Evolutionary conservation across 2,113 vertebrate species (phyloP).

Genomic region (Pheucticus melanocephalus): DNA sequence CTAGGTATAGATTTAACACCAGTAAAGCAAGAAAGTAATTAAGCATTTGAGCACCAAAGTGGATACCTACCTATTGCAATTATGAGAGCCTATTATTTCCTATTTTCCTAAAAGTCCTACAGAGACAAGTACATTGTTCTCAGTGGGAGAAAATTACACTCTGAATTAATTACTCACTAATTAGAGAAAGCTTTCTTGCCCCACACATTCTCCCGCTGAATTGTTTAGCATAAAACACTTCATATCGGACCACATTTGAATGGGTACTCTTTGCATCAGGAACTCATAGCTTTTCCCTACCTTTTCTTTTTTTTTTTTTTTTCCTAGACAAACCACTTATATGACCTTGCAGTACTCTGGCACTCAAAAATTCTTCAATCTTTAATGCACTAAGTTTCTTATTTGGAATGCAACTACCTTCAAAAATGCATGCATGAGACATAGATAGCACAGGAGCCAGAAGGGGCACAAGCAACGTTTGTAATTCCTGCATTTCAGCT

Average conservation of each 20-base stretch:
- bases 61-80: background rate
- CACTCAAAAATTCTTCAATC: background rate
- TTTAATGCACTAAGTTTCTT: background rate
- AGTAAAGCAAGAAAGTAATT: background rate
- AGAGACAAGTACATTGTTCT: slow-evolving; percentile 38
- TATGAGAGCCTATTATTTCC: slow-evolving; percentile 7
- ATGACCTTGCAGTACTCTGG: background rate
- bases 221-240: background rate
- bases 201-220: slow-evolving; percentile 30
- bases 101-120: slow-evolving; percentile 24
- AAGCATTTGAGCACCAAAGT: background rate
- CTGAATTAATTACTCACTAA: slow-evolving; percentile 37
- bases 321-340: background rate
- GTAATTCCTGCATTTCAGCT: background rate
- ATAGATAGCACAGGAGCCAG: background rate
- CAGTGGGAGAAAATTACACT: slow-evolving; percentile 4
- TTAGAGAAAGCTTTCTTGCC: slow-evolving; percentile 21
- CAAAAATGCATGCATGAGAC: background rate
- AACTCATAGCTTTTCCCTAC: background rate
- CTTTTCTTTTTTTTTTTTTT: background rate
- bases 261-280: background rate
- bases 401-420: background rate
- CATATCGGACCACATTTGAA: background rate
- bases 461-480: background rate
- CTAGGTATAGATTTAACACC: background rate